Conservation (phyloP, 2,113 vertebrate species). For the Mesitornis unicolor region DNA sequence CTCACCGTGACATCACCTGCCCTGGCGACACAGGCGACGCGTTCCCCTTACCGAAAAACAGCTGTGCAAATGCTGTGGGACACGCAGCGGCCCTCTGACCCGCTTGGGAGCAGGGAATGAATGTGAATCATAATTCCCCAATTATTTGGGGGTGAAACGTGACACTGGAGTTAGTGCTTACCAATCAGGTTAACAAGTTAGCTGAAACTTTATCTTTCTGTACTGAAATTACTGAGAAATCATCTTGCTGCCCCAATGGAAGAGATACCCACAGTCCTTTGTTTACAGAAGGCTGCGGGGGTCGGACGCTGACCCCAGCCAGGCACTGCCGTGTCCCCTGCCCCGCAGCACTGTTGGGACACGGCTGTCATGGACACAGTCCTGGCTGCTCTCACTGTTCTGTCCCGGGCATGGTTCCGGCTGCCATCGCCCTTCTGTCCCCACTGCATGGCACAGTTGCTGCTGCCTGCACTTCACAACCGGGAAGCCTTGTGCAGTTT, state of each 20-base stretch:
- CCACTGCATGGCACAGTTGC: accelerated
- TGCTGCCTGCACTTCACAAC: accelerated
- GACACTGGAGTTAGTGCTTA: slow-evolving; percentile 39
- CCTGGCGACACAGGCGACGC: accelerated
- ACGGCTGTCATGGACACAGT: too few relatives aligned
- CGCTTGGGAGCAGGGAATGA: background rate
- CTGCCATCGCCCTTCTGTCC: background rate
- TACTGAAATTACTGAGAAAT: slow-evolving; percentile 54
- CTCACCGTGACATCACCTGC: background rate
- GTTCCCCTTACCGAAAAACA: background rate
- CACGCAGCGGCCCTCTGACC: background rate
- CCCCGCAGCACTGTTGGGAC: accelerated
- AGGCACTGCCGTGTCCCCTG: accelerated
- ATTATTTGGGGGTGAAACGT: slow-evolving; percentile 28
- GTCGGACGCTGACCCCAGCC: accelerated
- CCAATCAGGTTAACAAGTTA: slow-evolving; percentile 62
- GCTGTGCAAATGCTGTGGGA: slow-evolving; percentile 63
- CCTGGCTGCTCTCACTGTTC: too few relatives aligned
- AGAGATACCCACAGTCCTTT: background rate
- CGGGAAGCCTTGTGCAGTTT: accelerated
- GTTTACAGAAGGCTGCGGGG: background rate
- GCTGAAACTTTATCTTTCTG: slow-evolving; percentile 60
- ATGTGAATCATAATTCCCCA: slow-evolving; percentile 24
- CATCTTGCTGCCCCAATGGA: background rate
- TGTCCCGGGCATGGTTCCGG: accelerated